A percentile compares a stretch with the other conserved stretches of the same genome.
Evolutionary conservation across 2,113 vertebrate genomes (phyloP).

Genomic region (Podocnemis expansa): DNA sequence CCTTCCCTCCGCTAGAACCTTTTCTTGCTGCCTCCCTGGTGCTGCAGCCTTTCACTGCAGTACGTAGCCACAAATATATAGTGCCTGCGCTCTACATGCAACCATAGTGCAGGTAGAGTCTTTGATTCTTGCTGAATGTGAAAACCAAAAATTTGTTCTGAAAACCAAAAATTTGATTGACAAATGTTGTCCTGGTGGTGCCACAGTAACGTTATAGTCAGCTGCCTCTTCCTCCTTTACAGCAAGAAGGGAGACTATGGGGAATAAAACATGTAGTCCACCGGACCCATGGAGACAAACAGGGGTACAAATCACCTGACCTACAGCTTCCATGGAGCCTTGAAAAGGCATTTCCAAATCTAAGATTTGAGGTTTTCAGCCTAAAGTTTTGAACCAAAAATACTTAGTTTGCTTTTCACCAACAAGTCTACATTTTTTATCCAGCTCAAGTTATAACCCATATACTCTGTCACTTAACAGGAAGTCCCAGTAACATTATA

Average conservation of each 20-base stretch:
- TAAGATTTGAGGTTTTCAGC: not conserved
- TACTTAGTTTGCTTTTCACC: not conserved
- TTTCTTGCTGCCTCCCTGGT: too few relatives aligned
- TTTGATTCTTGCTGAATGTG: too few relatives aligned
- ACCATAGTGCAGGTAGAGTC: too few relatives aligned
- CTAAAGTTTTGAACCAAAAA: not conserved
- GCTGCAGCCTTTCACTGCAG: too few relatives aligned
- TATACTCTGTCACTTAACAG: rapidly evolving
- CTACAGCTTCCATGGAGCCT: not conserved
- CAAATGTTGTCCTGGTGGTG: rapidly evolving
- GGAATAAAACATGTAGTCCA: not conserved
- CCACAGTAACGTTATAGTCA: rapidly evolving
- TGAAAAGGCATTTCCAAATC: not conserved
- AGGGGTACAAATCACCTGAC: rapidly evolving
- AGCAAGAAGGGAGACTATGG: not conserved
- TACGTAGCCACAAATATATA: too few relatives aligned
- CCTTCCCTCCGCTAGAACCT: too few relatives aligned
- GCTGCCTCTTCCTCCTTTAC: not conserved
- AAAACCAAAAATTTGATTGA: not conserved
- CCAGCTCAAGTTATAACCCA: not conserved
- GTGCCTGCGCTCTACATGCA: too few relatives aligned
- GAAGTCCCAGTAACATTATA: rapidly evolving
- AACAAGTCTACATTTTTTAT: not conserved
- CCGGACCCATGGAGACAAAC: not conserved
- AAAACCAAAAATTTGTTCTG: too few relatives aligned